These are phyloP conservation scores for Tragelaphus eurycerus DNA, from an alignment of 2,797 vertebrate genomes.

Conservation along the genomic window DNA sequence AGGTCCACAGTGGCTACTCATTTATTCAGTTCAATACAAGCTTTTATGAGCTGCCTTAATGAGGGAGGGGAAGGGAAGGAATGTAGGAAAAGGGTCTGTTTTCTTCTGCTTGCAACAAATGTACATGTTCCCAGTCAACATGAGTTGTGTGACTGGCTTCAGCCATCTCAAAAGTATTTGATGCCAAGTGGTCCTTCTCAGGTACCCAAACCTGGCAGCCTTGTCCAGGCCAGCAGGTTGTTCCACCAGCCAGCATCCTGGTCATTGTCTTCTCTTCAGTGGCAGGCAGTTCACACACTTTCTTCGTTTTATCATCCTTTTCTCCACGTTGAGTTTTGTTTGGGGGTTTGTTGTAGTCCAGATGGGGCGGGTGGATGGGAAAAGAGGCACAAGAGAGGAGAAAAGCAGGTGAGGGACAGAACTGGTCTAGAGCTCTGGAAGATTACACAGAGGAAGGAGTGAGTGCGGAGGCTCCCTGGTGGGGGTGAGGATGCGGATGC, in stretches of 20 bases:
- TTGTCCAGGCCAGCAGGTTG: slow-evolving; percentile 46
- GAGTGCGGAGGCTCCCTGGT: slow-evolving; percentile 85
- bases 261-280: slow-evolving; percentile 77
- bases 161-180: slow-evolving; percentile 51
- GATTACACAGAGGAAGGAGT: slow-evolving; percentile 80
- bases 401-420: slow-evolving; percentile 70
- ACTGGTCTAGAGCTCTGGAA: slow-evolving; percentile 4
- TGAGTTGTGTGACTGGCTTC: slow-evolving; percentile 34
- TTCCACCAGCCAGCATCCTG: slow-evolving; percentile 12
- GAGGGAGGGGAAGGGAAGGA: background rate
- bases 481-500: slow-evolving; percentile 82
- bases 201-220: slow-evolving; percentile 70
- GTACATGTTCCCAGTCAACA: slow-evolving; percentile 60
- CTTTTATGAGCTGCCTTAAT: slow-evolving; percentile 63
- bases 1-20: slow-evolving; percentile 78
- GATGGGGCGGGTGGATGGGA: slow-evolving; percentile 20
- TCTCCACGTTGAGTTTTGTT: slow-evolving; percentile 64
- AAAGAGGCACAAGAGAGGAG: slow-evolving; percentile 51
- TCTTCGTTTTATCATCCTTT: slow-evolving; percentile 75
- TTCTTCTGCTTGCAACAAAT: slow-evolving; percentile 59
- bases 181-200: slow-evolving; percentile 63
- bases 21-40: slow-evolving; percentile 64
- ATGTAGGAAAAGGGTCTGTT: slow-evolving; percentile 8
- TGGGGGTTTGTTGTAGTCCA: slow-evolving; percentile 76
- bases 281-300: slow-evolving; percentile 67